These are phyloP conservation scores for Acronicta aceris DNA, from an alignment of 2,888 invertebrate genomes.

Conservation along the genomic window DNA sequence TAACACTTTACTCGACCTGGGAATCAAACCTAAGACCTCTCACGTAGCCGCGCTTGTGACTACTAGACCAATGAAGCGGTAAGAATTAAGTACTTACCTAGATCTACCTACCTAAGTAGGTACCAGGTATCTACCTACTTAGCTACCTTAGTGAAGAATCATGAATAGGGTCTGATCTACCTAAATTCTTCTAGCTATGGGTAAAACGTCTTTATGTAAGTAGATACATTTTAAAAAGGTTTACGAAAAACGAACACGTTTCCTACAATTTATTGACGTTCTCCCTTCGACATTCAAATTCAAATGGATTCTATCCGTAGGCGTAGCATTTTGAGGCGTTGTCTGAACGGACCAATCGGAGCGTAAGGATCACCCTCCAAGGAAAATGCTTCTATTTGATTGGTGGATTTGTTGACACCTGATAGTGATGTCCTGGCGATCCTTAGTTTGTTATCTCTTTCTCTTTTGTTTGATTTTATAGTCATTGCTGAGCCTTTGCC, in stretches of 20 bases:
- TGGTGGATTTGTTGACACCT: conserved; percentile 71
- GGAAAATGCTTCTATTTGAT: conserved; percentile 76
- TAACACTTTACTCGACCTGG: no score
- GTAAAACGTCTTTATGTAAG: no score
- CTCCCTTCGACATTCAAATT: conserved; percentile 80
- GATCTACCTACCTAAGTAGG: no score
- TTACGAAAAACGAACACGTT: conserved; percentile 16
- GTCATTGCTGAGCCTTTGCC: conserved; percentile 6
- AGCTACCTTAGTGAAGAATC: no score
- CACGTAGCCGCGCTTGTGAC: no score
- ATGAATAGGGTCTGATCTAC: no score
- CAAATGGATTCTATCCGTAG: conserved; percentile 81
- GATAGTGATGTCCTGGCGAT: conserved; percentile 77
- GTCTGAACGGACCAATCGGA: conserved; percentile 81
- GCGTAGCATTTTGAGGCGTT: conserved; percentile 79
- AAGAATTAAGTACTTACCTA: no score
- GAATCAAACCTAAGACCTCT: no score
- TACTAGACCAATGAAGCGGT: no score
- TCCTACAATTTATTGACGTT: conserved; percentile 57
- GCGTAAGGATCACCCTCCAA: conserved; percentile 80
- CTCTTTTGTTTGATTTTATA: conserved; percentile 45
- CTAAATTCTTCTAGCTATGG: no score
- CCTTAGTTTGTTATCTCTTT: conserved; percentile 74
- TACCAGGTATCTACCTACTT: no score
- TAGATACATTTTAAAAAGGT: neutral